phyloP scores from a whole-genome alignment of 2,888 invertebrate species.

The Machimus rusticus region DNA sequence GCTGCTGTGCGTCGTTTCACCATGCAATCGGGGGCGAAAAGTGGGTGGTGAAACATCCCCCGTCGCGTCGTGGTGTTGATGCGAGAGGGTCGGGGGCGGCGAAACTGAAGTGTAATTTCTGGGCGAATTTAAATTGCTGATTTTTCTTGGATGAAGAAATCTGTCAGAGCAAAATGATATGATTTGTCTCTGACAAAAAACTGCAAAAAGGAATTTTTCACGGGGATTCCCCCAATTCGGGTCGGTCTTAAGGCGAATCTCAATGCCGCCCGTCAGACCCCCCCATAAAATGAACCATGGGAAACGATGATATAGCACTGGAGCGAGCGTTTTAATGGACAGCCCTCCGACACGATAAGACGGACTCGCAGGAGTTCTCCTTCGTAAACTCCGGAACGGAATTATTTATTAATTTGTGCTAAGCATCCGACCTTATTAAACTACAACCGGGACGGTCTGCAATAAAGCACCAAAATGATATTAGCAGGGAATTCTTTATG shows the following conservation, averaged over 20 bases:
- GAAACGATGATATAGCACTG: conserved; percentile 19
- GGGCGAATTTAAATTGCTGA: conserved; percentile 7
- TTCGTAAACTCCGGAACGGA: not conserved
- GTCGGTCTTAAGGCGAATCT: not conserved
- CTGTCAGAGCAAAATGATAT: conserved; percentile 11
- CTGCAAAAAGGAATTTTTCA: conserved; percentile 22
- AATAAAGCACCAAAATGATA: conserved; percentile 20
- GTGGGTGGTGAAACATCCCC: not conserved
- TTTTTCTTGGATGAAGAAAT: conserved; percentile 19
- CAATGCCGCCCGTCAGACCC: too few species aligned
- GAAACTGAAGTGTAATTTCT: conserved; percentile 14
- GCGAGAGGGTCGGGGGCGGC: not conserved
- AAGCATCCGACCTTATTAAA: not conserved
- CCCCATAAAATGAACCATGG: not conserved
- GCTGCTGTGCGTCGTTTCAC: not conserved
- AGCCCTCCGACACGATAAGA: not conserved
- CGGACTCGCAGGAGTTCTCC: not conserved
- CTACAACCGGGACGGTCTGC: not conserved
- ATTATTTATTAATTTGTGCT: conserved; percentile 27
- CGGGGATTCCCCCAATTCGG: not conserved
- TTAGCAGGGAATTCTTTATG: conserved; percentile 37
- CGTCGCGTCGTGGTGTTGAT: not conserved
- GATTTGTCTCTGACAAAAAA: conserved; percentile 30
- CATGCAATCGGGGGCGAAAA: not conserved
- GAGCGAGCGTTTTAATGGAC: conserved; percentile 12